Evolutionary conservation across 2,113 vertebrate genomes (phyloP).

Genomic region (Lepus europaeus): DNA sequence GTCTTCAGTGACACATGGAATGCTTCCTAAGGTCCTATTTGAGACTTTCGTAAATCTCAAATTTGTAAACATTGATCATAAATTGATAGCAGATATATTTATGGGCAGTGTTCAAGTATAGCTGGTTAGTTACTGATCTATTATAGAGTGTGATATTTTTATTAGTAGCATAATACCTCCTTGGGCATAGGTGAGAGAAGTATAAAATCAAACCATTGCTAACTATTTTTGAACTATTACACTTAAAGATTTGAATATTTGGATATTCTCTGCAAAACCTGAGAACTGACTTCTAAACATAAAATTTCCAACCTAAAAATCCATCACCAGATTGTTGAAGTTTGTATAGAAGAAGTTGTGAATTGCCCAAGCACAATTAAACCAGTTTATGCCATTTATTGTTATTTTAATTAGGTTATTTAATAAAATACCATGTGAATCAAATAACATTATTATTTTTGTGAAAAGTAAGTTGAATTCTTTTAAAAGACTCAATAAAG

Average conservation of each 20-base stretch:
- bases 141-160: background rate
- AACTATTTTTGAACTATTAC: background rate
- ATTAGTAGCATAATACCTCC: no score
- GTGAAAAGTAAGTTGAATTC: slow-evolving; percentile 29
- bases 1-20: background rate
- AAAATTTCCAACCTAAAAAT: background rate
- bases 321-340: background rate
- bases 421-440: background rate
- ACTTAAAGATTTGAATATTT: background rate
- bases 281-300: background rate
- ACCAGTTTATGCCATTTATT: background rate
- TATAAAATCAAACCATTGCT: background rate
- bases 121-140: background rate
- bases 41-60: background rate
- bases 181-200: background rate
- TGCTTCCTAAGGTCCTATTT: background rate
- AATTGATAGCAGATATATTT: background rate
- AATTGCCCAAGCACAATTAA: background rate
- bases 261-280: background rate
- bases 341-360: background rate
- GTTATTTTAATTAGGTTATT: background rate
- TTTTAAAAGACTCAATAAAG: background rate
- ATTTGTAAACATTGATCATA: slow-evolving; percentile 27
- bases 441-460: background rate
- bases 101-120: background rate